Percentiles rank a stretch among this genome's conserved stretches.
phyloP scores from a whole-genome alignment of 2,797 vertebrate genomes.

The Clarias fuscus region DNA sequence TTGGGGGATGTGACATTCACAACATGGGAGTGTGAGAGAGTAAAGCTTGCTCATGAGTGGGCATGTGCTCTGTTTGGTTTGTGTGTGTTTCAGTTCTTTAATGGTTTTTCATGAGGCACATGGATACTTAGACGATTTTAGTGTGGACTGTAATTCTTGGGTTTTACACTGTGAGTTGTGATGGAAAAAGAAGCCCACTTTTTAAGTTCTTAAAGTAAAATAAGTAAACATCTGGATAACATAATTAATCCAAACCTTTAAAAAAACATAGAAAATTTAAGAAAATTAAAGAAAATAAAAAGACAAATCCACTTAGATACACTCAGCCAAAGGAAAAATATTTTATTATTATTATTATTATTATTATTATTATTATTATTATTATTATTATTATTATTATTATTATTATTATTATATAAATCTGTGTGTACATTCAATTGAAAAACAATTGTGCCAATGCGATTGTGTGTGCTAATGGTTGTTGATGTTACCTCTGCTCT shows the following conservation, averaged over 20 bases:
- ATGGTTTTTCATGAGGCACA: background rate
- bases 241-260: background rate
- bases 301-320: background rate
- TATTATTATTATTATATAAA: background rate
- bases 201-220: no score
- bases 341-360: background rate
- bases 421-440: background rate
- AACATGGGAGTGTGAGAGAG: background rate
- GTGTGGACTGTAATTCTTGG: background rate
- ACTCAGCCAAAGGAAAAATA: background rate
- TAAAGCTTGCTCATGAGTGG: background rate
- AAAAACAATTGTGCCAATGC: background rate
- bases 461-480: background rate
- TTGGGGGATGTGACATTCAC: background rate
- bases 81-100: background rate
- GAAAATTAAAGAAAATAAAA: background rate
- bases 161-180: background rate
- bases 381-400: background rate
- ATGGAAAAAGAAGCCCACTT: background rate
- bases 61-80: slow-evolving; percentile 21
- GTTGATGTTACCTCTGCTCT: background rate
- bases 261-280: background rate
- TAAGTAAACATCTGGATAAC: background rate
- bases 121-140: background rate
- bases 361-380: background rate